Percentiles rank a stretch among this genome's conserved stretches.
Evolutionary conservation across 2,113 vertebrate genomes (phyloP).

Genomic region (Uropsilus gracilis): DNA sequence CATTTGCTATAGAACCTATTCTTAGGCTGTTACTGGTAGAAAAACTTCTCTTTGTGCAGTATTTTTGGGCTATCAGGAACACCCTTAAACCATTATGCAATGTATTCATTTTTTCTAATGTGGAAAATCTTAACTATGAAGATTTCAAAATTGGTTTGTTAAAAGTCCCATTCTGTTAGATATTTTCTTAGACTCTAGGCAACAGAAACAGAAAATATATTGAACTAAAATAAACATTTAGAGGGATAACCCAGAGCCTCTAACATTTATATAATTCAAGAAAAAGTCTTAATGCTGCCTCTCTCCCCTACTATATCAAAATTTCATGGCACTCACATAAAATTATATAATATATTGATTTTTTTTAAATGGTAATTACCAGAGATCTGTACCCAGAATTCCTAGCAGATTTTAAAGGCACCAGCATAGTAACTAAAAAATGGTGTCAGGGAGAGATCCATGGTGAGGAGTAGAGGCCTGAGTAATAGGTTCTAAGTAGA

Average conservation of each 20-base stretch:
- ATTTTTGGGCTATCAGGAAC: not conserved
- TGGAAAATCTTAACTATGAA: not conserved
- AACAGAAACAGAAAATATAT: slow-evolving; percentile 6
- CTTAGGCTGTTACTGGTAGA: not conserved
- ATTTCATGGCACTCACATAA: not conserved
- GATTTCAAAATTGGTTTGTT: not conserved
- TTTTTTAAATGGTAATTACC: not conserved
- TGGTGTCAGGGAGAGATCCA: not conserved
- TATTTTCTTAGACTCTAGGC: not conserved
- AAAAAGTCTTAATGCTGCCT: not conserved
- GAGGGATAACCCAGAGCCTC: not conserved
- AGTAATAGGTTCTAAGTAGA: not conserved
- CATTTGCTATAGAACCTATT: not conserved
- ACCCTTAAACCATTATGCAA: not conserved
- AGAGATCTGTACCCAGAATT: not conserved
- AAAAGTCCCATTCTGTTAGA: not conserved
- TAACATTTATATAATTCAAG: not conserved
- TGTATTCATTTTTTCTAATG: not conserved
- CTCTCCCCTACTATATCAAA: not conserved
- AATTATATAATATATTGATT: not conserved
- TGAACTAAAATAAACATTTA: not conserved
- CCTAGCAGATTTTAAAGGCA: not conserved
- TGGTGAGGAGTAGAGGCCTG: not conserved
- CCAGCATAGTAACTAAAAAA: not conserved
- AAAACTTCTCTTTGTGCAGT: not conserved